Base-by-base conservation (phyloP, 2,113 vertebrate species). In the Ptychochromis oligacanthus region DNA sequence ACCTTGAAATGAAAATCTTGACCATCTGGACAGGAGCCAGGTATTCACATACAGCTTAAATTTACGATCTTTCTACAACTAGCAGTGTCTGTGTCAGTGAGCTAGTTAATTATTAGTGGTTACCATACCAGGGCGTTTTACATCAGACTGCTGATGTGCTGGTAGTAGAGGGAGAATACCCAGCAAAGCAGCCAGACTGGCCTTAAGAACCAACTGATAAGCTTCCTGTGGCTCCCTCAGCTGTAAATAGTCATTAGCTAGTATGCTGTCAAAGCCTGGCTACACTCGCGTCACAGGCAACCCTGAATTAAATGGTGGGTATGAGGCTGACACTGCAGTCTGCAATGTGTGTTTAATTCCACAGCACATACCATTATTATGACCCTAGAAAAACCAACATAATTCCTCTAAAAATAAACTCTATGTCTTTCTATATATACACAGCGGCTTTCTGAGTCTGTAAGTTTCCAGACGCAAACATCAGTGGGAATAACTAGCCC, bases 181-280 rank as follows among this genome's bases (percentile, higher is more conserved):
- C 20, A 77, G 82, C 28, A 64, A 52, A 79, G 83, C 34, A 58
- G 70, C 59, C 80, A 64, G 74, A 80, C 77, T 78, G 76, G 72
- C 26, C 70, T 75, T 36, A 58, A 40, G 65, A 86, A 67, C 31
- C 85, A 79, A 52, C 75, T 77, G 77, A 83, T 79, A 34, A 85
- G 40, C 83, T 43, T 40, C 56, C 61, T 72, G 79, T 9, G 14
- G 80, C 72, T 88, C 36, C 43, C 31, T 77, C 56, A 54, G 80
- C 59, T 83, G 87, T 90, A 93, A 92, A 93, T 79, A 93, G 86
- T 88, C 74, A 93, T 94, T 88, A 87, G 57, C 26, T 70, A 40
- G 74, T n/a, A 46, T 36, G 72, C 7, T 76, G 83, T 79, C 80
- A 65, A 80, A 61, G 43, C 43, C 64, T 57, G 54, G 43, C 56